phyloP scores from a whole-genome alignment of 64 coral and sea anemone species.

The Actinia tenebrosa region DNA sequence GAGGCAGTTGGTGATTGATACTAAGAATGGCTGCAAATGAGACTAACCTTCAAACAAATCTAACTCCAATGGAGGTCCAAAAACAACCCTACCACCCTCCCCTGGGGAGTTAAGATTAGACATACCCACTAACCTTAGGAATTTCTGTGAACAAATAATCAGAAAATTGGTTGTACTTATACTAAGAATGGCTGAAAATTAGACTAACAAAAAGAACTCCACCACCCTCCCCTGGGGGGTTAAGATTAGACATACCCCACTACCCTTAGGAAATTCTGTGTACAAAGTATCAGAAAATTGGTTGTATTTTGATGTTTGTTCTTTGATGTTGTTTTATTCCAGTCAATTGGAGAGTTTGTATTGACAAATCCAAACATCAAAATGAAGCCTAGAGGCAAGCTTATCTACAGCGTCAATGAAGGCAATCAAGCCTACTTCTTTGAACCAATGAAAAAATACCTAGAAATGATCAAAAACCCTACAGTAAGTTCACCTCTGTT shows the following conservation, averaged over 20 bases:
- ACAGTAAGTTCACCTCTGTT: conserved; percentile 39
- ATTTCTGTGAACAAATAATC: background rate
- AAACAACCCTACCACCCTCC: no score
- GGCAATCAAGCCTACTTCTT: conserved; percentile 83
- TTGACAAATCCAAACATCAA: conserved; percentile 80
- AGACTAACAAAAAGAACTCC: no score
- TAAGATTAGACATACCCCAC: background rate
- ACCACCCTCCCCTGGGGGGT: background rate
- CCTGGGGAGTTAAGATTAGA: background rate
- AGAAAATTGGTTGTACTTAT: no score
- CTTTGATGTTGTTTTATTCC: background rate
- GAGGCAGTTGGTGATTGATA: no score
- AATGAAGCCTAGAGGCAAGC: conserved; percentile 96
- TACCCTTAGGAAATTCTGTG: background rate
- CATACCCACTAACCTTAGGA: background rate
- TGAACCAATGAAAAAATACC: conserved; percentile 79
- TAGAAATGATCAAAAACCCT: conserved; percentile 86
- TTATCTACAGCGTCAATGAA: conserved; percentile 95
- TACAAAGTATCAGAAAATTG: background rate
- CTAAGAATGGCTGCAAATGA: no score
- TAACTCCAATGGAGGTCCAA: no score
- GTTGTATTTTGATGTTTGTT: background rate
- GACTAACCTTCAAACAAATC: no score
- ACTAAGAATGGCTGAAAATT: no score
- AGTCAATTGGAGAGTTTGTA: conserved; percentile 96